Conservation (phyloP, 2,888 invertebrate species). For the Drosophila neonasuta region DNA sequence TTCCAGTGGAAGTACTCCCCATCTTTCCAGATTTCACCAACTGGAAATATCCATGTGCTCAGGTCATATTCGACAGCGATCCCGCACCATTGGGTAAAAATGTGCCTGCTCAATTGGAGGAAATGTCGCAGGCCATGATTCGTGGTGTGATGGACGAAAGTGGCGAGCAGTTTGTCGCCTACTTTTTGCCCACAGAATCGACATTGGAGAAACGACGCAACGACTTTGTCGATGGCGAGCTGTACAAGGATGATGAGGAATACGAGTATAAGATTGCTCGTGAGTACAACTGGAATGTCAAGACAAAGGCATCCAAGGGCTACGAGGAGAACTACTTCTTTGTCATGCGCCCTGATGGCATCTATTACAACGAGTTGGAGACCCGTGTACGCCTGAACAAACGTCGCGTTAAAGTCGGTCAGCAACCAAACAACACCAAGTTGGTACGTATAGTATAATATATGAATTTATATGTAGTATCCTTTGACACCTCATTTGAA, state of each 20-base stretch:
- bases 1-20: slow-evolving; percentile 92
- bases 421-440: slow-evolving; percentile 83
- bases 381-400: slow-evolving; percentile 97
- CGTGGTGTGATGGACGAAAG: slow-evolving; percentile 99
- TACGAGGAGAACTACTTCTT: slow-evolving; percentile 99
- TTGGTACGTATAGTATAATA: slow-evolving; percentile 84
- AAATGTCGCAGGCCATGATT: slow-evolving; percentile 99
- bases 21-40: slow-evolving; percentile 97
- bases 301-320: slow-evolving; percentile 96
- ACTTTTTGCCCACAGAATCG: slow-evolving; percentile 97
- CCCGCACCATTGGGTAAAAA: slow-evolving; percentile 95
- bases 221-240: slow-evolving; percentile 89
- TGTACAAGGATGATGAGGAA: slow-evolving; percentile 94
- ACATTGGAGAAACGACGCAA: slow-evolving; percentile 94
- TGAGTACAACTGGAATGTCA: slow-evolving; percentile 99
- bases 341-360: slow-evolving; percentile 93
- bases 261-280: slow-evolving; percentile 99
- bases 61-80: slow-evolving; percentile 99
- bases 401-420: slow-evolving; percentile 90
- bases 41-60: slow-evolving; percentile 99
- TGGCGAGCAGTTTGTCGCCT: slow-evolving; percentile 99
- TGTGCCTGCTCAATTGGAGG: slow-evolving; percentile 94
- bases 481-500: not conserved
- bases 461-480: not conserved
- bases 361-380: slow-evolving; percentile 97